A percentile compares a stretch with the other conserved stretches of the same genome.
Conservation (phyloP, 37 sponge, comb jelly and placozoan species). For the Agelas oroides region DNA sequence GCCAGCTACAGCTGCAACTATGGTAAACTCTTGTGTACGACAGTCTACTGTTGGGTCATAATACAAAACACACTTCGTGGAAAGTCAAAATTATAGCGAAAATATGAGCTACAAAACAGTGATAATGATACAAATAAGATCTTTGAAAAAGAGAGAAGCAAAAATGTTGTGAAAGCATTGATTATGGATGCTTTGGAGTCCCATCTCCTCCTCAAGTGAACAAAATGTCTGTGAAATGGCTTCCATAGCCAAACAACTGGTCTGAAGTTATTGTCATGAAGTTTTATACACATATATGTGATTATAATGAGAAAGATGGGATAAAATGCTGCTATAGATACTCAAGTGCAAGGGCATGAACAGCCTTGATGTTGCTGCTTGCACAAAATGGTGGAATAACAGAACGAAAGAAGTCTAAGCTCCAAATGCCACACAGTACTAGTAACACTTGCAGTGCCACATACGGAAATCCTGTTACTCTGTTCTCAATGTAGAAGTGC, state of each 20-base stretch:
- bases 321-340: slow-evolving; percentile 43
- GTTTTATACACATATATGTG: not conserved
- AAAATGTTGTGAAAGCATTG: slow-evolving; percentile 10
- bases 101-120: not conserved
- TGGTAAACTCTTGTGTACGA: not conserved
- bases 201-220: slow-evolving; percentile 16
- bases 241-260: slow-evolving; percentile 20
- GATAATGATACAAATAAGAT: not conserved
- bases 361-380: slow-evolving; percentile 14
- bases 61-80: not conserved
- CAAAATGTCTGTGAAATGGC: slow-evolving; percentile 13
- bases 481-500: too few species aligned
- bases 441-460: not conserved
- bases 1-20: slow-evolving; percentile 4
- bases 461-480: too few species aligned
- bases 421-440: slow-evolving; percentile 39
- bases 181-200: slow-evolving; percentile 17
- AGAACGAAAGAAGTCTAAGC: slow-evolving; percentile 55
- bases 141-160: slow-evolving; percentile 32
- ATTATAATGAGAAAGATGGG: slow-evolving; percentile 18
- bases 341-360: slow-evolving; percentile 24
- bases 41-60: slow-evolving; percentile 1
- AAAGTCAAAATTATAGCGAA: not conserved
- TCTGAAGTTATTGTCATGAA: slow-evolving; percentile 20
- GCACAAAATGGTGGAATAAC: slow-evolving; percentile 50